Conservation (phyloP, 1,140 invertebrate genomes). For the Neoseiulus cucumeris region DNA sequence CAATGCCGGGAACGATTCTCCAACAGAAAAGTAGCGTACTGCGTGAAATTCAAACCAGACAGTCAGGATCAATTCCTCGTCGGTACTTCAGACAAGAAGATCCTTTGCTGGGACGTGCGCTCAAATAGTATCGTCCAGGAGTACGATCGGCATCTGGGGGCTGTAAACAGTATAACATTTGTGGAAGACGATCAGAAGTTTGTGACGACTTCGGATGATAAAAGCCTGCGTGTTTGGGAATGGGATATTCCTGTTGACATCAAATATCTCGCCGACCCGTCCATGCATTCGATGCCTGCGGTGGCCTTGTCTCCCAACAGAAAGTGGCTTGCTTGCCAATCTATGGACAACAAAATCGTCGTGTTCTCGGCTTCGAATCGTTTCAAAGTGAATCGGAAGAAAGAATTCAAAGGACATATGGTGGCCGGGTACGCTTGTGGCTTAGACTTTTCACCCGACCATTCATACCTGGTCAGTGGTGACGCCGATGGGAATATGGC, state of each 20-base stretch:
- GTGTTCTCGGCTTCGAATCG: slow-evolving; percentile 92
- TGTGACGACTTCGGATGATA: slow-evolving; percentile 96
- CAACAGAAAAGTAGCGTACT: slow-evolving; percentile 85
- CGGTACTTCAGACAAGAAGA: slow-evolving; percentile 97
- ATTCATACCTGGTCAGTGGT: slow-evolving; percentile 86
- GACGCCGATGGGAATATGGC: slow-evolving; percentile 98
- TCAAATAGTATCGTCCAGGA: slow-evolving; percentile 91
- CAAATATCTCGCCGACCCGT: slow-evolving; percentile 99
- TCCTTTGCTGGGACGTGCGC: slow-evolving; percentile 91
- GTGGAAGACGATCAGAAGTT: slow-evolving; percentile 94
- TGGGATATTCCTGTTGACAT: slow-evolving; percentile 99
- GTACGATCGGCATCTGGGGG: slow-evolving; percentile 94
- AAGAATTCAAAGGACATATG: slow-evolving; percentile 96
- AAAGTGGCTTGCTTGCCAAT: slow-evolving; percentile 98
- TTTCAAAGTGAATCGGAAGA: slow-evolving; percentile 93
- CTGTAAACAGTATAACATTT: slow-evolving; percentile 96
- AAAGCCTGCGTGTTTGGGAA: slow-evolving; percentile 96
- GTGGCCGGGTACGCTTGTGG: slow-evolving; percentile 95
- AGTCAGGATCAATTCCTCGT: slow-evolving; percentile 95
- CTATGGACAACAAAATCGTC: slow-evolving; percentile 97
- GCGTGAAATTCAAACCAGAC: slow-evolving; percentile 94
- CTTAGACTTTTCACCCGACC: slow-evolving; percentile 93
- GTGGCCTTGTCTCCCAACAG: slow-evolving; percentile 84
- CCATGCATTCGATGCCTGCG: slow-evolving; percentile 97
- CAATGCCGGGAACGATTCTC: slow-evolving; percentile 76